These are phyloP conservation scores for Drosophila aldrichi DNA, from an alignment of 2,888 invertebrate species.

Conservation along the genomic window DNA sequence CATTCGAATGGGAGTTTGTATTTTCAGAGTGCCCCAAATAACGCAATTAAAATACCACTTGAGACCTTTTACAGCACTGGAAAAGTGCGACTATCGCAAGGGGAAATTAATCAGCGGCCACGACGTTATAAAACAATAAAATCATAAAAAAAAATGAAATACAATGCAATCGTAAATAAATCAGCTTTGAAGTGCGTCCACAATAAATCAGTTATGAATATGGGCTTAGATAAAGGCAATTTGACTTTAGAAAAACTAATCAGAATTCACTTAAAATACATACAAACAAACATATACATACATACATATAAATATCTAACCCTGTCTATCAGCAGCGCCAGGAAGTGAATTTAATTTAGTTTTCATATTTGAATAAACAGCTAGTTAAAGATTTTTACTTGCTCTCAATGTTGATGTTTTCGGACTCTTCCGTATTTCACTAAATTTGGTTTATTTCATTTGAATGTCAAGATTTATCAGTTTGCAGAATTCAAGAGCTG, in stretches of 20 bases:
- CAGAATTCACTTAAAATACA: background rate
- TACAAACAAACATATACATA: background rate
- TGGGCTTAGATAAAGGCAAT: slow-evolving; percentile 34
- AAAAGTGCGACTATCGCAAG: slow-evolving; percentile 30
- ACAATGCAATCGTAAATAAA: slow-evolving; percentile 57
- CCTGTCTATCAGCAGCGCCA: slow-evolving; percentile 5
- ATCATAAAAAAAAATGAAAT: slow-evolving; percentile 8
- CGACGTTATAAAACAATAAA: slow-evolving; percentile 12
- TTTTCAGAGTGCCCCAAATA: slow-evolving; percentile 1
- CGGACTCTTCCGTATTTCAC: slow-evolving; percentile 20
- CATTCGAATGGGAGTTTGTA: background rate
- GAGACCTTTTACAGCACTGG: slow-evolving; percentile 38
- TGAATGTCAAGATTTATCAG: slow-evolving; percentile 26
- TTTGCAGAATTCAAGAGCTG: slow-evolving; percentile 44
- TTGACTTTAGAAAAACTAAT: slow-evolving; percentile 21
- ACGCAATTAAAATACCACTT: slow-evolving; percentile 27
- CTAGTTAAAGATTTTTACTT: slow-evolving; percentile 4
- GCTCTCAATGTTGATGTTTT: background rate
- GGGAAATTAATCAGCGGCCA: slow-evolving; percentile 55
- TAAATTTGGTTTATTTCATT: slow-evolving; percentile 27
- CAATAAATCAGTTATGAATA: slow-evolving; percentile 52
- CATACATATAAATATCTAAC: background rate
- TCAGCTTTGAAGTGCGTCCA: slow-evolving; percentile 51
- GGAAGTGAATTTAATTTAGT: slow-evolving; percentile 19
- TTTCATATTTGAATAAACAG: slow-evolving; percentile 11